These are phyloP conservation scores for Oryzaephilus surinamensis DNA, from an alignment of 1,140 invertebrate genomes.

Conservation along the genomic window DNA sequence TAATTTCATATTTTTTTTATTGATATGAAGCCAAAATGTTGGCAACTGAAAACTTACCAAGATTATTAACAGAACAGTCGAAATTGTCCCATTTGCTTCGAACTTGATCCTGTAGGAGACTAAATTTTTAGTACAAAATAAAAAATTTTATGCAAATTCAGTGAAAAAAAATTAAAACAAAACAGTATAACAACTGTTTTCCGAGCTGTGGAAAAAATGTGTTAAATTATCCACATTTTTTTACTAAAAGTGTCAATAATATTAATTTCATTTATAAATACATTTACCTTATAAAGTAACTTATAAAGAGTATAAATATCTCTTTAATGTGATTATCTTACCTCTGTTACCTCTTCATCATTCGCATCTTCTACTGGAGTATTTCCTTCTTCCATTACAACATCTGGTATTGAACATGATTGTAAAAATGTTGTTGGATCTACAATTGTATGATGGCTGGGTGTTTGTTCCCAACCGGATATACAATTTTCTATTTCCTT, in stretches of 20 bases:
- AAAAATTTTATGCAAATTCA: conserved; percentile 9
- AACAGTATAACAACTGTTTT: conserved; percentile 6
- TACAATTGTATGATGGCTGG: conserved; percentile 52
- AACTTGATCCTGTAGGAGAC: conserved; percentile 33
- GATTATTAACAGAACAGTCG: conserved; percentile 49
- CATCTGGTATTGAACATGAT: conserved; percentile 45
- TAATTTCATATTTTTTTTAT: too few species aligned
- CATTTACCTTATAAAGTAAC: too few species aligned
- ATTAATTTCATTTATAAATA: background rate
- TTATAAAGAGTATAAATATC: too few species aligned
- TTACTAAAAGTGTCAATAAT: background rate
- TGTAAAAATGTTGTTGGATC: conserved; percentile 76
- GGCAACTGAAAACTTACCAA: conserved; percentile 54
- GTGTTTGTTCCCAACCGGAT: conserved; percentile 68
- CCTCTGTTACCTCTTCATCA: conserved; percentile 39
- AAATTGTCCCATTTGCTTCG: conserved; percentile 55
- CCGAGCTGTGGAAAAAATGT: conserved; percentile 7
- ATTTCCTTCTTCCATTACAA: conserved; percentile 50
- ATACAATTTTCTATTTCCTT: conserved; percentile 70
- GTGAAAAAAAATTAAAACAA: conserved; percentile 11
- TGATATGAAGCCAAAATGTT: too few species aligned
- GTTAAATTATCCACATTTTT: background rate
- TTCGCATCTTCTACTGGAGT: conserved; percentile 31
- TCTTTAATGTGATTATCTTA: conserved; percentile 20
- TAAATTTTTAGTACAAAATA: conserved; percentile 21